Evolutionary conservation across 2,797 vertebrate genomes (phyloP).

Genomic region (Champsocephalus esox): DNA sequence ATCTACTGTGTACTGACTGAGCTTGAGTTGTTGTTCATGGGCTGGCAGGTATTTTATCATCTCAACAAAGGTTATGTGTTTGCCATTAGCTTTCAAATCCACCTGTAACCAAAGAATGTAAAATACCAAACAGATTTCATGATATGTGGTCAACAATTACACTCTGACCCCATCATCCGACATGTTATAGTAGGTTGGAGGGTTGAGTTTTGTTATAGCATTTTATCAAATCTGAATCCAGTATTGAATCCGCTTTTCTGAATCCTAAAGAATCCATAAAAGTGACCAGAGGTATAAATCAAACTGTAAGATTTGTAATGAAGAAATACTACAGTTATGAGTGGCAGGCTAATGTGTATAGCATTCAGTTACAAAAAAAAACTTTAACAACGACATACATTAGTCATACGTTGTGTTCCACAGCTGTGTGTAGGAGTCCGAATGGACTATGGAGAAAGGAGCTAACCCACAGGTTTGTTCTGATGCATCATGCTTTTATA

Average conservation of each 20-base stretch:
- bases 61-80: not conserved
- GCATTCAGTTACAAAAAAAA: not conserved
- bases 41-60: not conserved
- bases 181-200: not conserved
- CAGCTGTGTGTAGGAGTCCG: constrained; percentile 40
- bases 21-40: not conserved
- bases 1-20: not conserved
- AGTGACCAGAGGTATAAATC: not conserved
- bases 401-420: not conserved
- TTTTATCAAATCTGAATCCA: not conserved
- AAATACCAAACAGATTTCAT: not conserved
- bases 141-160: not conserved
- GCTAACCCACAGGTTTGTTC: constrained; percentile 24
- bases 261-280: not conserved
- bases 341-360: not conserved
- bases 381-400: not conserved
- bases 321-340: not conserved
- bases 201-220: not conserved
- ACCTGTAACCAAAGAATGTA: not conserved
- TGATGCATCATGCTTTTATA: constrained; percentile 7
- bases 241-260: not conserved
- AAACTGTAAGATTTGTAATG: not conserved
- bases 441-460: not conserved
- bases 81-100: not conserved
- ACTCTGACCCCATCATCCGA: not conserved